Percentiles rank a stretch among this genome's conserved stretches.
Conservation (phyloP, 37 sponge, comb jelly and placozoan genomes). For the Crambe crambe region DNA sequence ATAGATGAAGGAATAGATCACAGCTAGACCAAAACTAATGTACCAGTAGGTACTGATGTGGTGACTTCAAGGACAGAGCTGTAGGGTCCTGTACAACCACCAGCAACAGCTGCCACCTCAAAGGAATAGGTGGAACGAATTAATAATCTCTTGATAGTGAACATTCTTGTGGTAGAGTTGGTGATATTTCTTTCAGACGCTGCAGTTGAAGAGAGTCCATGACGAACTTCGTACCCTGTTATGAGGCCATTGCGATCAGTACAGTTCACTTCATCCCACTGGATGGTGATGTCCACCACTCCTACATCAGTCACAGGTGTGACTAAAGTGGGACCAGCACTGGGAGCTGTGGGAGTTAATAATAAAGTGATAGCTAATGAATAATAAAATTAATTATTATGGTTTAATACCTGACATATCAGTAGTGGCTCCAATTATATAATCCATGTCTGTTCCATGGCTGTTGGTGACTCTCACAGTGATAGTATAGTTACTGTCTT, state of each 20-base stretch:
- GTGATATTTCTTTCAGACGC: not conserved
- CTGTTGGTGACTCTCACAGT: slow-evolving; percentile 7
- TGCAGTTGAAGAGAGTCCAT: not conserved
- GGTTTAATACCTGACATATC: not conserved
- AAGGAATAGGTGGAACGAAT: slow-evolving; percentile 2
- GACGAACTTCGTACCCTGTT: slow-evolving; percentile 23
- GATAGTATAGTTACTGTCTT: slow-evolving; percentile 16
- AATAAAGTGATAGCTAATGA: not conserved
- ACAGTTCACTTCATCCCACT: slow-evolving; percentile 35
- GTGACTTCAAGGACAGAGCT: not conserved
- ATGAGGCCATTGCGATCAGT: slow-evolving; percentile 32
- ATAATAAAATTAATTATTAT: too few species aligned
- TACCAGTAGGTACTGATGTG: not conserved
- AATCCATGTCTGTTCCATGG: not conserved
- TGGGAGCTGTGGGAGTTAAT: slow-evolving; percentile 17
- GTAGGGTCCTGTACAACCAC: slow-evolving; percentile 8
- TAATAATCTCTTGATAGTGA: not conserved
- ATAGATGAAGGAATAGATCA: too few species aligned
- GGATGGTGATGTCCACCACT: slow-evolving; percentile 2
- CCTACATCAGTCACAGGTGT: not conserved
- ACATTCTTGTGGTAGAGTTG: not conserved
- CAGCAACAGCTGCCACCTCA: slow-evolving; percentile 12
- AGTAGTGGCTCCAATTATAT: not conserved
- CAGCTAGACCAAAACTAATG: not conserved
- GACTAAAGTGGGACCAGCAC: slow-evolving; percentile 14